Percentiles rank a stretch among this genome's conserved stretches.
Conservation (phyloP, 2,888 invertebrate species). For the Oasisia sp. region DNA sequence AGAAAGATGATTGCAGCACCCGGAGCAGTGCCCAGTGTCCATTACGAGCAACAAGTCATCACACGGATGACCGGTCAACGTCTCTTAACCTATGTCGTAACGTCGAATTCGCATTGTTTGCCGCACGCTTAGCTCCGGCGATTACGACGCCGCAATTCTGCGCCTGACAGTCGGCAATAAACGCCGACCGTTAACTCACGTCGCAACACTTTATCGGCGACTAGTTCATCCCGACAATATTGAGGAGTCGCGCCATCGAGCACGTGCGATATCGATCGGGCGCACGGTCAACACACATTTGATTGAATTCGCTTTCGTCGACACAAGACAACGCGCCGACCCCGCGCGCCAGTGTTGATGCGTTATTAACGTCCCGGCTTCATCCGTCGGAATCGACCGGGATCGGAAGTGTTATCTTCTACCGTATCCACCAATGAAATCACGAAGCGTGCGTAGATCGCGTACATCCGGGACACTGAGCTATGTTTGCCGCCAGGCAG, state of each 20-base stretch:
- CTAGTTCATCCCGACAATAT: background rate
- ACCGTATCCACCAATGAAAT: no score
- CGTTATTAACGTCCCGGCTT: background rate
- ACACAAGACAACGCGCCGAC: background rate
- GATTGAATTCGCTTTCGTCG: background rate
- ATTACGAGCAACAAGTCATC: background rate
- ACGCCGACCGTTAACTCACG: background rate
- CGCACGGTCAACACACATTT: slow-evolving; percentile 8
- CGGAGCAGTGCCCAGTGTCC: background rate
- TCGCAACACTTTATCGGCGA: background rate
- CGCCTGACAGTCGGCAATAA: background rate
- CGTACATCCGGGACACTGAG: background rate
- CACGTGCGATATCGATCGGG: background rate
- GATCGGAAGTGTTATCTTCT: no score
- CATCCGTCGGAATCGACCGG: no score
- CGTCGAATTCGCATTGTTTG: background rate
- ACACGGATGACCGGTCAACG: background rate
- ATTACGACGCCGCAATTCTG: background rate
- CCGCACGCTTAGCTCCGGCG: background rate
- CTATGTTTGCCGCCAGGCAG: background rate
- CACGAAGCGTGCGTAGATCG: background rate
- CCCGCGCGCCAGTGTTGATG: background rate
- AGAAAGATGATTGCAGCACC: background rate
- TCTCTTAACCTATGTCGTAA: background rate
- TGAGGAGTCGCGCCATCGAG: background rate